These are phyloP conservation scores for Corapipo altera DNA, from an alignment of 2,113 vertebrate genomes.

Conservation along the genomic window DNA sequence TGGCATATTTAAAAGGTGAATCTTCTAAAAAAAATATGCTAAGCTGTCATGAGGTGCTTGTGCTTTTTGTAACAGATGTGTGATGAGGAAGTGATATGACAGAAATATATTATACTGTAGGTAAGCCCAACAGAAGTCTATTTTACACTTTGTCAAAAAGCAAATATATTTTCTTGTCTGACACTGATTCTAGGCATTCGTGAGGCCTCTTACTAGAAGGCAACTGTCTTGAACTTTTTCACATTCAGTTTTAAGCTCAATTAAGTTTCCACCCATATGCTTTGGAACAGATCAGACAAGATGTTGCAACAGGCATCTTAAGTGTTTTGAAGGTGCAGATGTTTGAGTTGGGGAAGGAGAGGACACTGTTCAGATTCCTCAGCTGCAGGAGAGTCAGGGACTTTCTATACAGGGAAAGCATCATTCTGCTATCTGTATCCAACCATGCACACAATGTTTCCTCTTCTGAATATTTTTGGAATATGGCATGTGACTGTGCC, in stretches of 20 bases:
- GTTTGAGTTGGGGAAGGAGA: neutral
- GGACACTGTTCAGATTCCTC: neutral
- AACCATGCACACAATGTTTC: neutral
- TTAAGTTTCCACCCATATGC: neutral
- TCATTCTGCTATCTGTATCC: neutral
- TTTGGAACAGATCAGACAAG: neutral
- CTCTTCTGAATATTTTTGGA: neutral
- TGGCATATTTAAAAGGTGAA: constrained; percentile 10
- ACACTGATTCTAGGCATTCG: neutral
- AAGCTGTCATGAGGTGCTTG: neutral
- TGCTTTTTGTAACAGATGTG: neutral
- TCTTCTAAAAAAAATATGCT: neutral
- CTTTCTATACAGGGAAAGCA: neutral
- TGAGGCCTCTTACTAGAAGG: neutral
- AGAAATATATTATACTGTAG: neutral
- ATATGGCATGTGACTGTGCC: neutral
- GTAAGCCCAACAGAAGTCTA: neutral
- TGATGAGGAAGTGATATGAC: neutral
- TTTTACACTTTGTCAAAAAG: neutral
- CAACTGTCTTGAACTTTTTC: neutral
- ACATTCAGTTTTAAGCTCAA: neutral
- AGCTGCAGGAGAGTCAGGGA: neutral
- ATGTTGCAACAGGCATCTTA: neutral
- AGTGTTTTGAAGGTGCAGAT: neutral
- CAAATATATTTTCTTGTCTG: neutral